Base-by-base conservation (phyloP, 2,797 vertebrate genomes). In the Falco berigora region DNA sequence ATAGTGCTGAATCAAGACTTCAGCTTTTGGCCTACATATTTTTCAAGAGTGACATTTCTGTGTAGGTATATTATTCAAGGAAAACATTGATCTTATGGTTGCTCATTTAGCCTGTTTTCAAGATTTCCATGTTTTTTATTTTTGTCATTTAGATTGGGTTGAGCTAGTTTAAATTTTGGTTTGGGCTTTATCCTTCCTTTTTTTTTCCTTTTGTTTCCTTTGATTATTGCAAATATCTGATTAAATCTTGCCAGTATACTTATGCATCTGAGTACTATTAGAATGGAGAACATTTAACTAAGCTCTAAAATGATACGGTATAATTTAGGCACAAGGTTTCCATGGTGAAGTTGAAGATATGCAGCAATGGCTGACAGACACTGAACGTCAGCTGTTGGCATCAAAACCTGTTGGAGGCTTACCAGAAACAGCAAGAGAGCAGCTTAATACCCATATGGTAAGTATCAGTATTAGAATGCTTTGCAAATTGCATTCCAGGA, bases 301-400 rank as follows among this genome's bases (percentile, higher is more conserved):
- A 95, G 86, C 82, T 94, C 90, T 97, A 77, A 97, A 96, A 83
- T 91, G 68, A 67, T 96, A n/a, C 71, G 96, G 25, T 97, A 20
- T 98, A 95, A 98, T 98, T 96, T 94, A 99, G 99, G 99, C 99
- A 95, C 99, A 99, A 97, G 99, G 99, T 98, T 99, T 99, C 98
- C 99, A 99, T 98, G 98, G 99, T 83, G 99, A 99, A 98, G 99
- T 99, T 97, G 99, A 99, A 98, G 99, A 99, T 98, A 98, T 99
- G 98, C 99, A 99, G 96, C 99, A 99, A 96, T 99, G 99, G 99
- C 98, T 99, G 98, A 99, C 99, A 96, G 99, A 99, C 98, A 99
- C 99, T 10, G 99, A 99, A 96, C 99, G 99, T 98, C 99, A 99
- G 96, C 98, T 99, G 98, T 98, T 99, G 98, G 98, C 99, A 98